Evolutionary conservation across 2,797 vertebrate genomes (phyloP).

Genomic region (Echiichthys vipera): DNA sequence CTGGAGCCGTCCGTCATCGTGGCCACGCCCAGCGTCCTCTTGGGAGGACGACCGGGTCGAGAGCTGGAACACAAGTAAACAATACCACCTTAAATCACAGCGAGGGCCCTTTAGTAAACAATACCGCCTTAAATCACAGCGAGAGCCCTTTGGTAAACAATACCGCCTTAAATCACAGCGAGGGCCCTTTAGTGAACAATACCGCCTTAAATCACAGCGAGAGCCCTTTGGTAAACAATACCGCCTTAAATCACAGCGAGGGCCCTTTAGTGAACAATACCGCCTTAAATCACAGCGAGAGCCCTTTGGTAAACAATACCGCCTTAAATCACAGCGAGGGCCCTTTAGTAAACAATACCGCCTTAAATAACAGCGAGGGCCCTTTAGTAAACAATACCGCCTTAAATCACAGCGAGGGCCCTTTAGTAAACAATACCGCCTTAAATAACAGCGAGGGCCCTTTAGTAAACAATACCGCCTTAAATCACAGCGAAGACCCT

Average conservation of each 20-base stretch:
- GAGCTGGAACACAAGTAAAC: constrained; percentile 36
- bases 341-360: too few relatives aligned
- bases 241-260: too few relatives aligned
- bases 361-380: neutral
- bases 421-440: too few relatives aligned
- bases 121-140: neutral
- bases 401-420: too few relatives aligned
- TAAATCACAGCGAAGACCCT: too few relatives aligned
- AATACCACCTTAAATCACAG: neutral
- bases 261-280: too few relatives aligned
- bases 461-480: neutral
- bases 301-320: neutral
- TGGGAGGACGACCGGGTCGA: constrained; percentile 58
- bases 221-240: neutral
- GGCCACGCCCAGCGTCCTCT: constrained; percentile 45
- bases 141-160: neutral
- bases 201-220: too few relatives aligned
- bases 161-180: too few relatives aligned
- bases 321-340: too few relatives aligned
- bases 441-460: neutral
- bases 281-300: too few relatives aligned
- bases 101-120: neutral
- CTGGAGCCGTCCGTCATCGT: constrained; percentile 38
- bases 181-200: too few relatives aligned
- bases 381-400: neutral